Percentiles rank a stretch among this genome's conserved stretches.
These are phyloP conservation scores for Acanthurus tractus DNA, from an alignment of 2,797 vertebrate genomes.

Conservation along the genomic window DNA sequence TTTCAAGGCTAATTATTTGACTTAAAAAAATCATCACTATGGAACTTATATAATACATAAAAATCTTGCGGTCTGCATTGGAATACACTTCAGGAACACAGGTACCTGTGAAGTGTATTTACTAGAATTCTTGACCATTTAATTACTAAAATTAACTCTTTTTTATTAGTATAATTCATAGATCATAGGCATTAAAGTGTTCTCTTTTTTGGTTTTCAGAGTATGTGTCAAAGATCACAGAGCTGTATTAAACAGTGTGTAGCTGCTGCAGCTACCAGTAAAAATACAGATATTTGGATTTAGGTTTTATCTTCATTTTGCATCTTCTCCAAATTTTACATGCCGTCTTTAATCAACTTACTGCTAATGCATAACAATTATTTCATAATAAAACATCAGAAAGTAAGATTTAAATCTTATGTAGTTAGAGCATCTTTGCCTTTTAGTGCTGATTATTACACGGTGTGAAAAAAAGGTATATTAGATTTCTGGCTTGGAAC, in stretches of 20 bases:
- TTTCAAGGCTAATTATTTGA: slow-evolving; percentile 28
- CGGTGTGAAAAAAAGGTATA: not conserved
- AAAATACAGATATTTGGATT: not conserved
- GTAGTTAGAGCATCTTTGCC: not conserved
- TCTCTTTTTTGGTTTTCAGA: slow-evolving; percentile 1
- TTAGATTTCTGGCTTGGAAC: slow-evolving; percentile 9
- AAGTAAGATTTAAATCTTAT: not conserved
- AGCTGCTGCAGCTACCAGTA: not conserved
- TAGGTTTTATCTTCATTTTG: not conserved
- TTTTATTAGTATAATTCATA: not conserved
- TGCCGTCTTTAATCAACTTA: not conserved
- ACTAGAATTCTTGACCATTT: not conserved
- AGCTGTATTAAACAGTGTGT: not conserved
- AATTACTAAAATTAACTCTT: not conserved
- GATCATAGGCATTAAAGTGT: not conserved
- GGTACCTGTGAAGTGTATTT: too few species aligned
- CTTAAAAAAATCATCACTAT: not conserved
- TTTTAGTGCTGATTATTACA: not conserved
- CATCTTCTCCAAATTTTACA: not conserved
- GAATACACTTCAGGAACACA: too few species aligned
- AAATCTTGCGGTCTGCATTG: too few species aligned
- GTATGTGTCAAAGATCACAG: not conserved
- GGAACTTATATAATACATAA: not conserved
- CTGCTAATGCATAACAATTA: not conserved
- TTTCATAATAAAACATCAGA: not conserved